Conservation (phyloP, 2,797 vertebrate genomes). For the Catostomus latipinnis region DNA sequence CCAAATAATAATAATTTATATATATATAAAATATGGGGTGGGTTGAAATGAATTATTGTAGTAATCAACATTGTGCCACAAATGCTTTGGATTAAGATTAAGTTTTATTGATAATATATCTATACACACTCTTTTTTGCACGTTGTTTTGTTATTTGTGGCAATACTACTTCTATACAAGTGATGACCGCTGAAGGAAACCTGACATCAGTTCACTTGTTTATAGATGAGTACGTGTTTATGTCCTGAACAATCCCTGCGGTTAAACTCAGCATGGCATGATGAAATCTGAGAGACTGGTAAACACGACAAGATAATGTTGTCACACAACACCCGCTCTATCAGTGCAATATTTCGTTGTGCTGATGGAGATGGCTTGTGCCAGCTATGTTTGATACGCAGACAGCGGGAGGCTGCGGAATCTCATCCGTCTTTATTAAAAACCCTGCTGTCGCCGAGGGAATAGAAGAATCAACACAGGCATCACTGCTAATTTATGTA, state of each 20-base stretch:
- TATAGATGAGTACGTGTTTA: slow-evolving; percentile 53
- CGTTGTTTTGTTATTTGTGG: background rate
- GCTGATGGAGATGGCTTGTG: slow-evolving; percentile 62
- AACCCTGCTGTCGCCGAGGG: slow-evolving; percentile 65
- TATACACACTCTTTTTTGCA: no score
- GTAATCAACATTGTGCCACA: no score
- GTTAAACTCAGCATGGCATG: slow-evolving; percentile 39
- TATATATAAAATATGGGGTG: no score
- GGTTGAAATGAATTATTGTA: no score
- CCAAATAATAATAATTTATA: no score
- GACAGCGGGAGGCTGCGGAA: slow-evolving; percentile 67
- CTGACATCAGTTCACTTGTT: slow-evolving; percentile 43
- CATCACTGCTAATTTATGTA: slow-evolving; percentile 79
- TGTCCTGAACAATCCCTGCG: slow-evolving; percentile 68
- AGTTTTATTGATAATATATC: no score
- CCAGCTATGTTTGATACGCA: slow-evolving; percentile 64
- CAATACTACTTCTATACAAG: background rate
- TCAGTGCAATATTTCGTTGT: slow-evolving; percentile 73
- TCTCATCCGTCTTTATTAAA: slow-evolving; percentile 83
- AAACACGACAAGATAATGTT: slow-evolving; percentile 70
- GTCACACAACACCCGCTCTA: slow-evolving; percentile 73
- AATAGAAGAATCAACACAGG: slow-evolving; percentile 77
- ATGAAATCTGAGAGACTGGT: slow-evolving; percentile 59
- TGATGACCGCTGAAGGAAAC: slow-evolving; percentile 35
- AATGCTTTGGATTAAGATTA: no score